Conservation (phyloP, 2,888 invertebrate genomes). For the Ramazzottius varieornatus region DNA sequence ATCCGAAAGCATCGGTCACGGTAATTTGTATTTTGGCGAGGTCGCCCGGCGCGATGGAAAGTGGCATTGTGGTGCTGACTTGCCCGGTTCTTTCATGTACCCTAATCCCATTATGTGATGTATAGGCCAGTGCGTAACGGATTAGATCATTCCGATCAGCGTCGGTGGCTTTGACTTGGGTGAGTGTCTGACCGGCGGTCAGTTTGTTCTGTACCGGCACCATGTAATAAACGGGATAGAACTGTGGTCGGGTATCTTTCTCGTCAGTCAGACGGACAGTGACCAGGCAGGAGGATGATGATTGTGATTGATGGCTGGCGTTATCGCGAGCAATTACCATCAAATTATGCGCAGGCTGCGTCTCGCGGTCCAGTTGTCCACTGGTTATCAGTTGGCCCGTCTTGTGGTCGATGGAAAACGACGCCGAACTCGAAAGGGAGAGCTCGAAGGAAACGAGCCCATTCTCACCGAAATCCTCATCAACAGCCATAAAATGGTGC, state of each 20-base stretch:
- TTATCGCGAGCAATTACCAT: not conserved
- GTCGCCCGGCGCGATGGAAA: not conserved
- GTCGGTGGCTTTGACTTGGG: not conserved
- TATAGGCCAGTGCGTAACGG: not conserved
- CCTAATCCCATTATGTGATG: not conserved
- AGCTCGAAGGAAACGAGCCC: conserved; percentile 66
- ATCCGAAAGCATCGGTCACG: not conserved
- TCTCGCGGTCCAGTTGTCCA: too few species aligned
- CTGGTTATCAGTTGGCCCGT: conserved; percentile 59
- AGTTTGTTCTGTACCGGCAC: not conserved
- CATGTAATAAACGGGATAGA: not conserved
- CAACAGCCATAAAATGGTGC: conserved; percentile 54
- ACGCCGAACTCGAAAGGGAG: too few species aligned
- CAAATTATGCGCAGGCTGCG: conserved; percentile 15
- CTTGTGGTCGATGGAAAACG: conserved; percentile 39
- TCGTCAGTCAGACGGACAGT: not conserved
- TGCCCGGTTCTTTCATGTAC: not conserved
- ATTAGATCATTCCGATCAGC: not conserved
- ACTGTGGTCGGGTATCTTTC: not conserved
- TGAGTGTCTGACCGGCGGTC: not conserved
- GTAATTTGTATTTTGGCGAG: not conserved
- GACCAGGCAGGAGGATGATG: not conserved
- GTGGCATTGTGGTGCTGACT: not conserved
- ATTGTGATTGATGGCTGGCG: not conserved
- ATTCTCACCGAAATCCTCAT: conserved; percentile 75